A percentile compares a stretch with the other conserved stretches of the same genome.
phyloP scores from a whole-genome alignment of 2,113 vertebrate species.

The Sebastes fasciatus region DNA sequence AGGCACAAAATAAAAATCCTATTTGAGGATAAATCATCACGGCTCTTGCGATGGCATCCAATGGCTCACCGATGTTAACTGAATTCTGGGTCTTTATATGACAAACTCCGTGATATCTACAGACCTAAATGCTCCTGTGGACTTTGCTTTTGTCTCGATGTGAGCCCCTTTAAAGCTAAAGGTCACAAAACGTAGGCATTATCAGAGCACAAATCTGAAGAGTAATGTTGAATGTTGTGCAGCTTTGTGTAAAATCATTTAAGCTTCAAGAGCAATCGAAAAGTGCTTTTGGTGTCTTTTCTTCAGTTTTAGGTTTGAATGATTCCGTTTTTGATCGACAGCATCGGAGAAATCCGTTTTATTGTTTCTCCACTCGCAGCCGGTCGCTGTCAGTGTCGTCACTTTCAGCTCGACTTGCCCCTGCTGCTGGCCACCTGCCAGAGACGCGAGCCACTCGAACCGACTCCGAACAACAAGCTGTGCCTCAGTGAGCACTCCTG shows the following conservation, averaged over 20 bases:
- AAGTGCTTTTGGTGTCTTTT: not conserved
- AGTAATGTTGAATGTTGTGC: too few species aligned
- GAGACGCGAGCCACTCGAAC: conserved; percentile 15
- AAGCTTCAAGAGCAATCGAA: not conserved
- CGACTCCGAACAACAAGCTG: not conserved
- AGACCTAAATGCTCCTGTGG: not conserved
- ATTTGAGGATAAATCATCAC: too few species aligned
- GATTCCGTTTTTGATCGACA: not conserved
- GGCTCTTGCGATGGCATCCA: too few species aligned
- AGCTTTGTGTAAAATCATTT: not conserved
- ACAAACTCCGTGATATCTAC: not conserved
- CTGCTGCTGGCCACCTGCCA: conserved; percentile 53
- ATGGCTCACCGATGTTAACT: not conserved
- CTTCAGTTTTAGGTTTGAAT: too few species aligned
- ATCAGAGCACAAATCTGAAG: not conserved
- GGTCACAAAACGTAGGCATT: too few species aligned
- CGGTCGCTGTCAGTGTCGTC: not conserved
- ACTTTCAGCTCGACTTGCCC: conserved; percentile 8
- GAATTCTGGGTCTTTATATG: not conserved
- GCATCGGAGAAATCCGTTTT: not conserved
- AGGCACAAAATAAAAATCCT: not conserved
- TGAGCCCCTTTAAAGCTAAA: too few species aligned
- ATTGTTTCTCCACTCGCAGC: not conserved
- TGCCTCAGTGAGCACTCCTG: conserved; percentile 4
- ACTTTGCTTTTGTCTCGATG: too few species aligned